Conservation (phyloP, 35 echinoderm and acorn worm species). For the Apostichopus californicus region DNA sequence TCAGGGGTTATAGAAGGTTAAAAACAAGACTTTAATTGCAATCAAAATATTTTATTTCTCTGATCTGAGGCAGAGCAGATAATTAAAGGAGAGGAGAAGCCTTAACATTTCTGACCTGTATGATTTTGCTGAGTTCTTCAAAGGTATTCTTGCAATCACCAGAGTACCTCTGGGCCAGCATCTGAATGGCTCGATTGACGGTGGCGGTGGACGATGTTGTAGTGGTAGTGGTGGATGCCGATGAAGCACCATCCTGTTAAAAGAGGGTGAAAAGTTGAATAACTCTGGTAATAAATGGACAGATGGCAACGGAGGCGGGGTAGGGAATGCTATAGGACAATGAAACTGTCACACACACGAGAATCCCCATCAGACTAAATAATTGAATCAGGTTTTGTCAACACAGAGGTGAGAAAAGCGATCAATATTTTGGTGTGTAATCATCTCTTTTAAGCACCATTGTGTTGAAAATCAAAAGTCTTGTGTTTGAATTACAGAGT, state of each 20-base stretch:
- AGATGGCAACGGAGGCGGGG: background rate
- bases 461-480: background rate
- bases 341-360: background rate
- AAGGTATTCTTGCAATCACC: conserved; percentile 94
- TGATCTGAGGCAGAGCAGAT: too few relatives aligned
- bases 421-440: too few relatives aligned
- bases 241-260: conserved; percentile 37
- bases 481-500: background rate
- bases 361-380: too few relatives aligned
- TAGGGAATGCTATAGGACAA: background rate
- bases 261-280: background rate
- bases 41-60: too few relatives aligned
- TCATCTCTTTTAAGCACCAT: too few relatives aligned
- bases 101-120: conserved; percentile 68
- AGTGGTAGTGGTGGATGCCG: conserved; percentile 19
- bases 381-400: too few relatives aligned
- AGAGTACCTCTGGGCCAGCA: conserved; percentile 92
- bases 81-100: too few relatives aligned
- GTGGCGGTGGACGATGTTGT: conserved; percentile 59
- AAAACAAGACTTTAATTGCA: too few relatives aligned
- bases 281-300: background rate
- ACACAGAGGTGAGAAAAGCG: too few relatives aligned
- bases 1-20: too few relatives aligned
- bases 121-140: conserved; percentile 99
- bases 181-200: conserved; percentile 91